These are phyloP conservation scores for Romanomermis culicivorax DNA, from an alignment of 2,888 invertebrate species.

Conservation along the genomic window DNA sequence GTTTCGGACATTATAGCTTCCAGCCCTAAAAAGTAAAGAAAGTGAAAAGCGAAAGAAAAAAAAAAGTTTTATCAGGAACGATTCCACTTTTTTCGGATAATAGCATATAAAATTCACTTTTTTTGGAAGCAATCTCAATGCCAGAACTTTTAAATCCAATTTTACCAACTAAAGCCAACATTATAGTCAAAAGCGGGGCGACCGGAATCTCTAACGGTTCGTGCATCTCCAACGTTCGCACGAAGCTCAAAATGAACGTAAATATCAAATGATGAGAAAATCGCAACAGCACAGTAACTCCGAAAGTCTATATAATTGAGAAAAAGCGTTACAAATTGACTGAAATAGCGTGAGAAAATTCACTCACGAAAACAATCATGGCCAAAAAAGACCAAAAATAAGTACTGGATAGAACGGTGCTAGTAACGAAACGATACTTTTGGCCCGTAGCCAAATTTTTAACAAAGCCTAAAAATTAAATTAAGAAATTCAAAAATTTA, in stretches of 20 bases:
- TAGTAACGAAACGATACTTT: constrained; percentile 88
- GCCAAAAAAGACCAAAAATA: constrained; percentile 87
- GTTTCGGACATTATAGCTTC: constrained; percentile 99
- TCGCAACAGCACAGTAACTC: constrained; percentile 84
- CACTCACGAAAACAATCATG: constrained; percentile 94
- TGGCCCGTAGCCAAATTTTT: constrained; percentile 91
- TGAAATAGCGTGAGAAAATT: constrained; percentile 3
- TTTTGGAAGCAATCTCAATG: no score
- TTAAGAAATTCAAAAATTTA: neutral
- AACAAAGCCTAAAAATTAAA: constrained; percentile 19
- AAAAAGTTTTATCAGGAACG: neutral
- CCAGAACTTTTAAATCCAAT: no score
- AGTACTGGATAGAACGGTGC: constrained; percentile 82
- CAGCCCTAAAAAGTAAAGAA: constrained; percentile 53
- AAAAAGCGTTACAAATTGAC: constrained; percentile 5
- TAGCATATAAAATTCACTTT: neutral
- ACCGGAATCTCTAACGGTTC: constrained; percentile 79
- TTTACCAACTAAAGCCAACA: constrained; percentile 90
- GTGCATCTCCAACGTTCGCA: constrained; percentile 94
- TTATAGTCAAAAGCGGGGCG: constrained; percentile 84
- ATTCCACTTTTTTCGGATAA: neutral
- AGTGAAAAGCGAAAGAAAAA: neutral
- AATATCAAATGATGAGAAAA: constrained; percentile 99
- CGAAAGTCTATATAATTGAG: constrained; percentile 52
- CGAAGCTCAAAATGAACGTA: constrained; percentile 87